These are phyloP conservation scores for Micromesistius poutassou DNA, from an alignment of 2,797 vertebrate genomes.

Conservation along the genomic window DNA sequence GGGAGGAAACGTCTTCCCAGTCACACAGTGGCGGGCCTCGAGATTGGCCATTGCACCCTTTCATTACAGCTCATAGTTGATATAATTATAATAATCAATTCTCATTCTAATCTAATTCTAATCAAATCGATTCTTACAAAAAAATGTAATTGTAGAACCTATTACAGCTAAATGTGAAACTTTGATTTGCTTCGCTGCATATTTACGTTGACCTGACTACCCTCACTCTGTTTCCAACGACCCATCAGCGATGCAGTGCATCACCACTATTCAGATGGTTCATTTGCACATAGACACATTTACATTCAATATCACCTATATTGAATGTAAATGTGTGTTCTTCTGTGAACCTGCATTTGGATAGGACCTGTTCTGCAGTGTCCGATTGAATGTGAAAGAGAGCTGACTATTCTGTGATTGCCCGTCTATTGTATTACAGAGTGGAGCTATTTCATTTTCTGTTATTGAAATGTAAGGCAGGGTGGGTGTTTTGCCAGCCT, in stretches of 20 bases:
- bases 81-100: no score
- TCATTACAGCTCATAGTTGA: not conserved
- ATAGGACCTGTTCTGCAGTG: constrained; percentile 6
- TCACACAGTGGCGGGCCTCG: not conserved
- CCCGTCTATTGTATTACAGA: constrained; percentile 6
- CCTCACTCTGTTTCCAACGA: no score
- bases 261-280: not conserved
- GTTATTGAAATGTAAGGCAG: not conserved
- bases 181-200: not conserved
- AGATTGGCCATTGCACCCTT: not conserved
- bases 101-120: no score
- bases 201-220: no score
- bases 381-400: constrained; percentile 41
- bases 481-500: not conserved
- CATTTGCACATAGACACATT: constrained; percentile 15
- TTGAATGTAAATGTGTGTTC: no score
- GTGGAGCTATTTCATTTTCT: constrained; percentile 10
- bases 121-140: not conserved
- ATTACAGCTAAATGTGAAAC: not conserved
- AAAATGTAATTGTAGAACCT: no score
- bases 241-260: no score
- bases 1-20: constrained; percentile 31
- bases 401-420: not conserved
- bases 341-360: not conserved
- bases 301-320: no score